Conservation (phyloP, 2,888 invertebrate species). For the Lasiommata megera region DNA sequence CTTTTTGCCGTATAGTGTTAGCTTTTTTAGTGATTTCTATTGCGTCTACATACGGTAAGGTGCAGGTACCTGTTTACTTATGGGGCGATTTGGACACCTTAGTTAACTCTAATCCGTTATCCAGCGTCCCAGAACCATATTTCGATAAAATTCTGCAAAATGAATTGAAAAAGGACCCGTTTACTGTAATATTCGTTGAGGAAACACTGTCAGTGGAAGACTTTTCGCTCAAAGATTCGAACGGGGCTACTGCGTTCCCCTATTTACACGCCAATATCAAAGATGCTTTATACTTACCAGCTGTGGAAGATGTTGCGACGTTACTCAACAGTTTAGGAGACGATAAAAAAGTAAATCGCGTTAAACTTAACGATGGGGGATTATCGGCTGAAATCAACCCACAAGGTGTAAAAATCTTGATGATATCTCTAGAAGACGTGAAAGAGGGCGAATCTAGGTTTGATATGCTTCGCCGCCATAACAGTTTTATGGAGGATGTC, state of each 20-base stretch:
- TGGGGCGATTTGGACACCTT: slow-evolving; percentile 73
- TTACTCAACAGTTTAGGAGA: slow-evolving; percentile 77
- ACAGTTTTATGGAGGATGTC: slow-evolving; percentile 80
- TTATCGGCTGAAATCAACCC: slow-evolving; percentile 57
- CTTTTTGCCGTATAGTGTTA: slow-evolving; percentile 69
- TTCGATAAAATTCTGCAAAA: slow-evolving; percentile 59
- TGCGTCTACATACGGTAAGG: slow-evolving; percentile 53
- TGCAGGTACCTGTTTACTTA: slow-evolving; percentile 80
- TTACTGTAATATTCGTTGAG: slow-evolving; percentile 77
- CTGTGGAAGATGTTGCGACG: slow-evolving; percentile 82
- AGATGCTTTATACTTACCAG: slow-evolving; percentile 79
- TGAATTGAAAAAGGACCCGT: slow-evolving; percentile 56
- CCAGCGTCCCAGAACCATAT: slow-evolving; percentile 48
- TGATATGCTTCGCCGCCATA: slow-evolving; percentile 82
- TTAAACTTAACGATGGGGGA: slow-evolving; percentile 63
- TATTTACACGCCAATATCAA: slow-evolving; percentile 57
- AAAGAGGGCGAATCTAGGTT: slow-evolving; percentile 76
- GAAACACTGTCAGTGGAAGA: slow-evolving; percentile 82
- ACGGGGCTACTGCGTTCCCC: slow-evolving; percentile 60
- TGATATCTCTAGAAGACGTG: slow-evolving; percentile 82
- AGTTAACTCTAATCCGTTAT: slow-evolving; percentile 54
- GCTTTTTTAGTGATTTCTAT: slow-evolving; percentile 66
- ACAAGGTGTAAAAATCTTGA: slow-evolving; percentile 71
- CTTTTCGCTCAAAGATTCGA: slow-evolving; percentile 71
- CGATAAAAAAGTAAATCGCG: slow-evolving; percentile 54